These are phyloP conservation scores for Eulemur coronatus DNA, from an alignment of 2,797 vertebrate species.

Conservation along the genomic window DNA sequence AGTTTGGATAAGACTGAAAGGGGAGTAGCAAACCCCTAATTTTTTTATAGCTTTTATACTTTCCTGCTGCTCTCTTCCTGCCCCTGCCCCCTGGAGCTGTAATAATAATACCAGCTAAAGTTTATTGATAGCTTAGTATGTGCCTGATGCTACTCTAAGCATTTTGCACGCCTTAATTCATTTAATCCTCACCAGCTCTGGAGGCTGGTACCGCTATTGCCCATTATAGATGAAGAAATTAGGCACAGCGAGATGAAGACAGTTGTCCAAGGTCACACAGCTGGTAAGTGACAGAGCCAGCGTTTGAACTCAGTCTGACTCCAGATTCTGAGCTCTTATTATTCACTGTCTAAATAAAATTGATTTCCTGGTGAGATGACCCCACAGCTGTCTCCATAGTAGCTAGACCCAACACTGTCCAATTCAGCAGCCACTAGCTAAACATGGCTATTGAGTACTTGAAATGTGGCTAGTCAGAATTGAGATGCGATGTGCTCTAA, in stretches of 20 bases:
- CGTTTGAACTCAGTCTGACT: not conserved
- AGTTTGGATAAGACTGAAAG: not conserved
- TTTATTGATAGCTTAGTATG: not conserved
- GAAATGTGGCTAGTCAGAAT: not conserved
- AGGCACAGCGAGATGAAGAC: not conserved
- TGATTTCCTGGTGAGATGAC: not conserved
- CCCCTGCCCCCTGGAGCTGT: not conserved
- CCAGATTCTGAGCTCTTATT: not conserved
- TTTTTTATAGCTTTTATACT: not conserved
- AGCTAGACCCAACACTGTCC: not conserved
- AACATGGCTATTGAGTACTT: not conserved
- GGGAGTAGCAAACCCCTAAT: not conserved
- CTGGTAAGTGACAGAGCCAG: not conserved
- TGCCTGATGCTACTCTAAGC: not conserved
- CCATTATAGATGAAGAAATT: conserved; percentile 1
- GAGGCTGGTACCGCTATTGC: not conserved
- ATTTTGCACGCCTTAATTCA: conserved; percentile 40
- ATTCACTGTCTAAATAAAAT: conserved; percentile 38
- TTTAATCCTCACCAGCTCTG: conserved; percentile 8
- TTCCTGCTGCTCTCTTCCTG: not conserved
- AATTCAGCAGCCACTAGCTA: not conserved
- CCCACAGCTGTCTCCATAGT: not conserved
- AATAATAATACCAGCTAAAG: not conserved
- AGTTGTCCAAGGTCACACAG: conserved; percentile 13
- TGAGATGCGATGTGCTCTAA: not conserved